Conservation (phyloP, 2,113 vertebrate species). For the Speoplatyrhinus poulsoni region DNA sequence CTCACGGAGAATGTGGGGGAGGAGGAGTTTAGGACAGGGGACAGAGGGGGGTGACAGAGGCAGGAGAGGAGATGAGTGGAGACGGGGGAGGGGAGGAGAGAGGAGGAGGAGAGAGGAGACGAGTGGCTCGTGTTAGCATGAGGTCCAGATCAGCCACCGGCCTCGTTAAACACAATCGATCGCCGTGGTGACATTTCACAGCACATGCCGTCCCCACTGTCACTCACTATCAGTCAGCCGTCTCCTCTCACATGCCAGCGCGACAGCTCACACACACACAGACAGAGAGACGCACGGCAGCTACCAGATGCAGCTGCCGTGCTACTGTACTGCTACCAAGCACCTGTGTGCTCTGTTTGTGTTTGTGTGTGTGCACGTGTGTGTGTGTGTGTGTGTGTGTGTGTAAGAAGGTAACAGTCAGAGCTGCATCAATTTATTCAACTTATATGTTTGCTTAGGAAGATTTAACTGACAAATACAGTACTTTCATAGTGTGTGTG, state of each 20-base stretch:
- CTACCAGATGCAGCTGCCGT: constrained; percentile 16
- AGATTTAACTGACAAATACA: too few relatives aligned
- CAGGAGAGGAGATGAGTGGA: constrained; percentile 48
- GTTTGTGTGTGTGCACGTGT: too few relatives aligned
- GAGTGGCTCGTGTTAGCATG: constrained; percentile 68
- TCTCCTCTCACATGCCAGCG: constrained; percentile 26
- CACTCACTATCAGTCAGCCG: constrained; percentile 68
- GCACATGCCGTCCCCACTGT: constrained; percentile 71
- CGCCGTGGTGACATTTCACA: constrained; percentile 77
- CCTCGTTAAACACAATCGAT: constrained; percentile 81
- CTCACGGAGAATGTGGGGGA: constrained; percentile 54
- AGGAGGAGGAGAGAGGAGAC: constrained; percentile 38
- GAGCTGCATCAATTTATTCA: neutral
- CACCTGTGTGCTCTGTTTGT: neutral
- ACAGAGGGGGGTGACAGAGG: neutral
- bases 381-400: too few relatives aligned
- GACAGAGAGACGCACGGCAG: constrained; percentile 1
- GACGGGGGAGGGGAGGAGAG: constrained; percentile 44
- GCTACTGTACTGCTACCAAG: neutral
- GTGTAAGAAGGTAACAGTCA: too few relatives aligned
- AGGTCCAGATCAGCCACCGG: constrained; percentile 76
- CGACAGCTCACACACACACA: constrained; percentile 10
- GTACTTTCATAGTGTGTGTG: too few relatives aligned
- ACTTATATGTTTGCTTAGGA: too few relatives aligned
- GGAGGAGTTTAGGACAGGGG: constrained; percentile 37